Conservation (phyloP, 2,797 vertebrate species). For the Furcifer pardalis region DNA sequence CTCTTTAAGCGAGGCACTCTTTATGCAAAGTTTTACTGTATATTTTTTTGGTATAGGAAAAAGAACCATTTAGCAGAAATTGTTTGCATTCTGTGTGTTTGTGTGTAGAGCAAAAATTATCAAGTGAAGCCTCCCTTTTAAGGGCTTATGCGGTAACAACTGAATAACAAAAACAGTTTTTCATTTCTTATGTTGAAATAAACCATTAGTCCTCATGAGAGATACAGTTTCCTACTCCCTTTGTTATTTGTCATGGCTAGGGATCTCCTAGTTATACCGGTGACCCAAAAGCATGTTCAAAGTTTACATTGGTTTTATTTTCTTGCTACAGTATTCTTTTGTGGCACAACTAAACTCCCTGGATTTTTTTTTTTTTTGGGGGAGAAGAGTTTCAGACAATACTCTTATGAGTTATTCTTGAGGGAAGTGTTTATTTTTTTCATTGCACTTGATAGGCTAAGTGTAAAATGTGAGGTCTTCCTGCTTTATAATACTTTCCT, state of each 20-base stretch:
- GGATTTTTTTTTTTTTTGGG: no score
- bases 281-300: neutral
- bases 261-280: no score
- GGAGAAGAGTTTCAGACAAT: neutral
- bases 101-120: neutral
- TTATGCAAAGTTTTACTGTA: no score
- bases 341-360: neutral
- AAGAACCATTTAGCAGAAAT: neutral
- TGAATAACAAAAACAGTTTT: no score
- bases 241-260: neutral
- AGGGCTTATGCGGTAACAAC: no score
- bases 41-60: neutral
- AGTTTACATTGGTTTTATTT: neutral
- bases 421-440: slow-evolving; percentile 7
- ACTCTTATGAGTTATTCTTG: neutral
- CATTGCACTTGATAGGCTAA: neutral
- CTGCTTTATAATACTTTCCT: slow-evolving; percentile 46
- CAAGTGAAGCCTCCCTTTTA: neutral
- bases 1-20: no score
- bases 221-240: neutral
- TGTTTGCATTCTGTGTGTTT: neutral
- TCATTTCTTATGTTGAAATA: neutral
- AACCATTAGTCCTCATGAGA: neutral
- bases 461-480: neutral
- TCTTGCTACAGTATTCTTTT: neutral